Percentiles rank a stretch among this genome's conserved stretches.
Evolutionary conservation across 2,888 invertebrate species (phyloP).

Genomic region (Malthinus seriepunctatus): DNA sequence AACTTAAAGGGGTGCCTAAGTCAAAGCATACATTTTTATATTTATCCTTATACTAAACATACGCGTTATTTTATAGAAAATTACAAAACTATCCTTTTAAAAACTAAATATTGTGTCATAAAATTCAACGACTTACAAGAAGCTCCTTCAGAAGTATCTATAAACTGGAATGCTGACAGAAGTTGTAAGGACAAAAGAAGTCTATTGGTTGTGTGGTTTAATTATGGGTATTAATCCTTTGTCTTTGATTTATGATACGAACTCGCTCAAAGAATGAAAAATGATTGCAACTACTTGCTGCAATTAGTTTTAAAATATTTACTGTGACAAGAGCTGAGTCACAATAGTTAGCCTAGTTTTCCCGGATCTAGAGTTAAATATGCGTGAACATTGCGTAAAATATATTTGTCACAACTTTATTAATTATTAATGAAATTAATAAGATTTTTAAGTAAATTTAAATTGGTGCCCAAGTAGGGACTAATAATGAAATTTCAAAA

Average conservation of each 20-base stretch:
- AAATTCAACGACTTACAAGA: too few relatives aligned
- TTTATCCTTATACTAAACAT: too few relatives aligned
- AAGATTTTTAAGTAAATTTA: not conserved
- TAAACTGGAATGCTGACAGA: not conserved
- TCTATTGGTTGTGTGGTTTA: not conserved
- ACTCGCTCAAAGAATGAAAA: slow-evolving; percentile 14
- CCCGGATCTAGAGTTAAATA: slow-evolving; percentile 19
- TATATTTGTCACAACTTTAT: not conserved
- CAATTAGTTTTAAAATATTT: slow-evolving; percentile 13
- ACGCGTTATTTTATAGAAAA: too few relatives aligned
- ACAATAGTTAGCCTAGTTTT: slow-evolving; percentile 20
- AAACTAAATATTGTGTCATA: too few relatives aligned
- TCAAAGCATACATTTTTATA: too few relatives aligned
- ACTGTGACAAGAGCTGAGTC: slow-evolving; percentile 11
- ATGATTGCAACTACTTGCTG: slow-evolving; percentile 13
- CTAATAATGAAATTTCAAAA: slow-evolving; percentile 4
- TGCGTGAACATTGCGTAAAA: slow-evolving; percentile 5
- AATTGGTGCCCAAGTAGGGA: not conserved
- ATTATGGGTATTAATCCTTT: slow-evolving; percentile 1
- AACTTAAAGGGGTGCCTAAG: too few relatives aligned
- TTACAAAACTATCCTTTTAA: too few relatives aligned
- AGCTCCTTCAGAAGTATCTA: not conserved
- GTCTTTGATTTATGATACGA: slow-evolving; percentile 24
- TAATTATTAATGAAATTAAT: not conserved
- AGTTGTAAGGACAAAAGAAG: slow-evolving; percentile 3